Evolutionary conservation across 1,140 invertebrate genomes (phyloP).

Genomic region (Heliconius himera): DNA sequence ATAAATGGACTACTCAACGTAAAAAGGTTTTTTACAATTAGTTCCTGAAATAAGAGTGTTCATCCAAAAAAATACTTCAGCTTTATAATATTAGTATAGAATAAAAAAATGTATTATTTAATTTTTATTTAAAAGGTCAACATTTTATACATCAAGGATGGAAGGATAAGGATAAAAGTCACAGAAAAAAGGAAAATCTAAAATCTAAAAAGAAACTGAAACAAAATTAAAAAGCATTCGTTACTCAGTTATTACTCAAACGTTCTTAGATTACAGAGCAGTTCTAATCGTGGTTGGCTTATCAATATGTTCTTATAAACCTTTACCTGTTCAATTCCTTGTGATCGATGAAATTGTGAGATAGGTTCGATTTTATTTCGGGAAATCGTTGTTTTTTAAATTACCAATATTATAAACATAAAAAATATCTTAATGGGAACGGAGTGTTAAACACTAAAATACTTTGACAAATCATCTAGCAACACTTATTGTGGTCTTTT

Average conservation of each 20-base stretch:
- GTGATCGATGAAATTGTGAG: background rate
- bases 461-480: too few relatives aligned
- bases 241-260: slow-evolving; percentile 13
- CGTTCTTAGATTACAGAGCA: background rate
- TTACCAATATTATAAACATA: too few relatives aligned
- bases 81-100: too few relatives aligned
- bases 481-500: too few relatives aligned
- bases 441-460: too few relatives aligned
- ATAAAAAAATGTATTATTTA: too few relatives aligned
- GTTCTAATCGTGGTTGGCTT: background rate
- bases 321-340: background rate
- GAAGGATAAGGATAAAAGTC: background rate
- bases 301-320: background rate
- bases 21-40: too few relatives aligned
- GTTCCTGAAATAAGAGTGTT: too few relatives aligned
- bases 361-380: background rate
- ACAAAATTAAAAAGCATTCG: background rate
- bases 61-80: too few relatives aligned
- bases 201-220: background rate
- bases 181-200: background rate
- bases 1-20: too few relatives aligned
- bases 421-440: too few relatives aligned
- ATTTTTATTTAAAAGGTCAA: too few relatives aligned
- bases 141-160: background rate
- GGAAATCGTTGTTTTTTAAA: background rate